Evolutionary conservation across 2,113 vertebrate species (phyloP).

Genomic region (Myotis davidii): DNA sequence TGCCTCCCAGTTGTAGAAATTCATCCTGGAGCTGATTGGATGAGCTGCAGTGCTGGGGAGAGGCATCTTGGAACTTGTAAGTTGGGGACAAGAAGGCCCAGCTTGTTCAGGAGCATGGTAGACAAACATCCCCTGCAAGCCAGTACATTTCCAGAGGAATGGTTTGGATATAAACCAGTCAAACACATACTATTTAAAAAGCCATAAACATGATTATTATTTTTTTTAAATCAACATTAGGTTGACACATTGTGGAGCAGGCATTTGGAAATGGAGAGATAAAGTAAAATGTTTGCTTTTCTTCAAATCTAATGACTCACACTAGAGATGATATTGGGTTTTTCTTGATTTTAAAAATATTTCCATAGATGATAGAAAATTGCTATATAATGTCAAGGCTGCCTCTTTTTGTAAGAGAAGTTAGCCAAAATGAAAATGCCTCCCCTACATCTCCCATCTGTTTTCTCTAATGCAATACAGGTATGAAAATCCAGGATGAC

Average conservation of each 20-base stretch:
- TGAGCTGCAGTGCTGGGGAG: neutral
- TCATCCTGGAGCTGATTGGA: neutral
- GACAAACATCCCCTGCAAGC: neutral
- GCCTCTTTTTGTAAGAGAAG: neutral
- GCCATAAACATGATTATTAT: neutral
- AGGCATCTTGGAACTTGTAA: neutral
- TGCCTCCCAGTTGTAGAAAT: neutral
- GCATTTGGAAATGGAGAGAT: neutral
- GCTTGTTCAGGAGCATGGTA: neutral
- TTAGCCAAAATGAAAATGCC: neutral
- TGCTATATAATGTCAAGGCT: neutral
- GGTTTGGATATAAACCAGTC: neutral
- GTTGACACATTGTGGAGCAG: neutral
- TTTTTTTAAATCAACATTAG: neutral
- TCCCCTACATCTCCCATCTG: neutral
- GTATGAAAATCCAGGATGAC: neutral
- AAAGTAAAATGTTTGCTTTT: constrained; percentile 23
- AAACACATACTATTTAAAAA: neutral
- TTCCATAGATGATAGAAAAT: neutral
- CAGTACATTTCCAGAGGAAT: neutral
- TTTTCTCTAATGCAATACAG: neutral
- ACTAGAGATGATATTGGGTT: neutral
- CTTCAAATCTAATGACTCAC: neutral
- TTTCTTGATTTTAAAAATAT: constrained; percentile 25
- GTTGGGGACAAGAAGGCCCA: neutral